Evolutionary conservation across 2,888 invertebrate species (phyloP).

Genomic region (Drosophila merina): DNA sequence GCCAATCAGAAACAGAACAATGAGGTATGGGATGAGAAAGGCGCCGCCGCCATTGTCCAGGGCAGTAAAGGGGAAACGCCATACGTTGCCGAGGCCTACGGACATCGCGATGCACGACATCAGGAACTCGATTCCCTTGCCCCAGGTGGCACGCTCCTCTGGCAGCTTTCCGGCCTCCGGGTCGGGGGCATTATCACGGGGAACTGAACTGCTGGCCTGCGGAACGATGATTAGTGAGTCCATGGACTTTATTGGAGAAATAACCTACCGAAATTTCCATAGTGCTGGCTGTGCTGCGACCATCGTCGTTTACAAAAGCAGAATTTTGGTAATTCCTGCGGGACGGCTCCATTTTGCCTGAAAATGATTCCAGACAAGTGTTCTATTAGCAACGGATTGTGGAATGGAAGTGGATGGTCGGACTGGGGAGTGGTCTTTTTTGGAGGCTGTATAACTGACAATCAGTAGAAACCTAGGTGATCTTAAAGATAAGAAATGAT

Average conservation of each 20-base stretch:
- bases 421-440: conserved; percentile 16
- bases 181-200: conserved; percentile 34
- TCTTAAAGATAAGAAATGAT: conserved; percentile 47
- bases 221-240: conserved; percentile 51
- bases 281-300: conserved; percentile 68
- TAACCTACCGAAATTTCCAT: conserved; percentile 58
- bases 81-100: conserved; percentile 89
- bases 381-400: conserved; percentile 41
- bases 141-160: conserved; percentile 82
- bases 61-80: conserved; percentile 88
- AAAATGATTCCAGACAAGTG: neutral
- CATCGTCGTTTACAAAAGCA: conserved; percentile 81
- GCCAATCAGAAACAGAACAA: conserved; percentile 87
- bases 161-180: conserved; percentile 45
- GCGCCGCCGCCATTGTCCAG: conserved; percentile 89
- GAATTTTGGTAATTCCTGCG: conserved; percentile 75
- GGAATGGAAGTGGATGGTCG: conserved; percentile 42
- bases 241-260: conserved; percentile 26
- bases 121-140: conserved; percentile 83
- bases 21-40: conserved; percentile 87
- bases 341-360: conserved; percentile 51
- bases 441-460: conserved; percentile 62
- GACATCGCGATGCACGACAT: conserved; percentile 85
- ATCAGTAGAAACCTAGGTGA: conserved; percentile 44
- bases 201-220: conserved; percentile 17